These are phyloP conservation scores for Phengaris arion DNA, from an alignment of 2,888 invertebrate genomes.

Conservation along the genomic window DNA sequence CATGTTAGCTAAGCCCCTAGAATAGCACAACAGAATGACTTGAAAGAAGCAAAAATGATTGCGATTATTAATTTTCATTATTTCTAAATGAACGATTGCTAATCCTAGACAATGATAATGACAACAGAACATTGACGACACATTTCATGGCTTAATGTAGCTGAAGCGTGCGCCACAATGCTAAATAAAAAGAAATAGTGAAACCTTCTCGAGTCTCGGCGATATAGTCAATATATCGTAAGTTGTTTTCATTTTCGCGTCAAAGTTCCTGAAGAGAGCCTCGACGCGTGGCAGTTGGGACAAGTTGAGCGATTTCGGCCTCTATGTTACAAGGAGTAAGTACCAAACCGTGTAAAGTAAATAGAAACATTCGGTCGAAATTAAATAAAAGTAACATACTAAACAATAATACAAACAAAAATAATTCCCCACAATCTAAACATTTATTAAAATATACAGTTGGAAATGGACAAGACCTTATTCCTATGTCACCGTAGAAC, in stretches of 20 bases:
- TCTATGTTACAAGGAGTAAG: slow-evolving; percentile 51
- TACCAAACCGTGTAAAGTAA: slow-evolving; percentile 49
- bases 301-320: slow-evolving; percentile 76
- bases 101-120: neutral
- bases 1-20: too few relatives aligned
- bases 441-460: neutral
- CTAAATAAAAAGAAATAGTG: slow-evolving; percentile 42
- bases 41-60: neutral
- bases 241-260: slow-evolving; percentile 63
- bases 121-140: slow-evolving; percentile 26
- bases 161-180: slow-evolving; percentile 37
- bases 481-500: neutral
- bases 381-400: slow-evolving; percentile 33
- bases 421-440: neutral
- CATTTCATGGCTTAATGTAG: slow-evolving; percentile 30
- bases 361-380: neutral
- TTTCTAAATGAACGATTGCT: neutral
- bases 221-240: slow-evolving; percentile 69
- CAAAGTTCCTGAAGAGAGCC: slow-evolving; percentile 68
- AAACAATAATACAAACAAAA: slow-evolving; percentile 35
- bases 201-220: slow-evolving; percentile 69
- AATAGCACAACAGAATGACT: neutral
- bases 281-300: slow-evolving; percentile 72
- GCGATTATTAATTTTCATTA: neutral
- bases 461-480: neutral